Evolutionary conservation across 37 sponge, comb jelly and placozoan genomes (phyloP).

Genomic region (Eunapius fragilis): DNA sequence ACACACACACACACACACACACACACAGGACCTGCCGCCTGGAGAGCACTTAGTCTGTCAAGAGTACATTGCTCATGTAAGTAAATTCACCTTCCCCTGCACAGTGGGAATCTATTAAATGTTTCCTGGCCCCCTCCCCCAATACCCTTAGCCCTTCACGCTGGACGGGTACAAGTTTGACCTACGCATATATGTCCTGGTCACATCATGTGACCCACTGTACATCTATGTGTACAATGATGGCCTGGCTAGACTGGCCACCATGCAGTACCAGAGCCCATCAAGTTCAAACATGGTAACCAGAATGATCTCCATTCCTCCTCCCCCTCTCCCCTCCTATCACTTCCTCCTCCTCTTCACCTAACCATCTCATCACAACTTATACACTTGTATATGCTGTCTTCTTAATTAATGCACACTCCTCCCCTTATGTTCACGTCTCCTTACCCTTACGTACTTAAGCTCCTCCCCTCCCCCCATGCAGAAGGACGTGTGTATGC

Average conservation of each 20-base stretch:
- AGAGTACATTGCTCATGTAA: conserved; percentile 90
- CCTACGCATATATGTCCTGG: conserved; percentile 94
- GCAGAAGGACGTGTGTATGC: conserved; percentile 91
- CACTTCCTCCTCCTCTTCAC: background rate
- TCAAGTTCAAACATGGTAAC: conserved; percentile 81
- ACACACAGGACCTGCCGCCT: conserved; percentile 73
- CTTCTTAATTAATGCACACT: no score
- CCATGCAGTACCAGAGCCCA: conserved; percentile 86
- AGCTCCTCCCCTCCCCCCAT: background rate
- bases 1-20: conserved; percentile 3
- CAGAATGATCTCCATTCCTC: background rate
- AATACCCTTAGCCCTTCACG: conserved; percentile 79
- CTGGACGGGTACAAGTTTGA: conserved; percentile 98
- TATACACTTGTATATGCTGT: background rate
- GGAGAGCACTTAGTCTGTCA: conserved; percentile 93
- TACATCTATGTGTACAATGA: conserved; percentile 94
- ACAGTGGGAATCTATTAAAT: background rate
- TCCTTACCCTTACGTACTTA: no score
- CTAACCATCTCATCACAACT: background rate
- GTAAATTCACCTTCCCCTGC: background rate
- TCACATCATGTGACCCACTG: conserved; percentile 97
- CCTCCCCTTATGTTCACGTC: no score
- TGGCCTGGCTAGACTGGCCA: conserved; percentile 94
- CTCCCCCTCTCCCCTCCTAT: background rate
- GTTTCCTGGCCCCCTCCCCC: no score